Evolutionary conservation across 1,140 invertebrate species (phyloP).

Genomic region (Atta cephalotes): DNA sequence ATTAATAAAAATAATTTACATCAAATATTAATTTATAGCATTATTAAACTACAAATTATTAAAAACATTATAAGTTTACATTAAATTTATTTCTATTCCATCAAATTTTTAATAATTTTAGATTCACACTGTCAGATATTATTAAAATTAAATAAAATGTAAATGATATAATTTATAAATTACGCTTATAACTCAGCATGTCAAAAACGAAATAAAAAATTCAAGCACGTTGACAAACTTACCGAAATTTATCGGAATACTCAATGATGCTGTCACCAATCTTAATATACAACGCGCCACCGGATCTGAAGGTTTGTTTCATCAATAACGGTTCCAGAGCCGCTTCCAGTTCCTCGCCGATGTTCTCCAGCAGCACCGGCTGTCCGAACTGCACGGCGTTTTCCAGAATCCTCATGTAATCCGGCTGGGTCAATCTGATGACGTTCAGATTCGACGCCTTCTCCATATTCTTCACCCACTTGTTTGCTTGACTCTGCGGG

Average conservation of each 20-base stretch:
- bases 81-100: not conserved
- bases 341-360: conserved; percentile 96
- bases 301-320: conserved; percentile 96
- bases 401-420: conserved; percentile 95
- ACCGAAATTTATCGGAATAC: conserved; percentile 95
- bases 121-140: not conserved
- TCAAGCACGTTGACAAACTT: conserved; percentile 10
- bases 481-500: conserved; percentile 97
- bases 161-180: conserved; percentile 19
- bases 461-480: conserved; percentile 98
- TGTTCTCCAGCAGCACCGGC: conserved; percentile 95
- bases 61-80: not conserved
- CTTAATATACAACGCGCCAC: conserved; percentile 92
- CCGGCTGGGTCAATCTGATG: conserved; percentile 92
- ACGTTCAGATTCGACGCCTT: conserved; percentile 93
- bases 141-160: not conserved
- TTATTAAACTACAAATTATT: not conserved
- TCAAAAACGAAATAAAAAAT: not conserved
- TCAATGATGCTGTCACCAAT: conserved; percentile 93
- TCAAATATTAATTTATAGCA: too few relatives aligned
- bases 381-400: conserved; percentile 97
- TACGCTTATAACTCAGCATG: not conserved
- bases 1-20: not conserved
- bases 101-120: not conserved
- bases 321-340: conserved; percentile 94